phyloP scores from a whole-genome alignment of 2,888 invertebrate species.

The Mimas tiliae region DNA sequence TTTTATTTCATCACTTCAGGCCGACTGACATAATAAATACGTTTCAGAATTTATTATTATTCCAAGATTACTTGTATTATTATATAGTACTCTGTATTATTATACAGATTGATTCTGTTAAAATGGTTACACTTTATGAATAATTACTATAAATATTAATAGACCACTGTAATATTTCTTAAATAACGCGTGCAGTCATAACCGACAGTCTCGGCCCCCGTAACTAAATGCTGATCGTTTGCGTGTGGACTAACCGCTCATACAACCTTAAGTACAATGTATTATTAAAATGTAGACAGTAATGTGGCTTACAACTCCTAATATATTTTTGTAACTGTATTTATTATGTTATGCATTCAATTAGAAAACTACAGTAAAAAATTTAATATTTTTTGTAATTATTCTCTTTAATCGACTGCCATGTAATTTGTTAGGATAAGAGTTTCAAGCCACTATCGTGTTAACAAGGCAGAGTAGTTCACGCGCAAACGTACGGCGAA shows the following conservation, averaged over 20 bases:
- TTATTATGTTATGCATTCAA: background rate
- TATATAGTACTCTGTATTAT: too few species aligned
- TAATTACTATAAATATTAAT: background rate
- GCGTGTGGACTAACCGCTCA: background rate
- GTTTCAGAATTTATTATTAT: background rate
- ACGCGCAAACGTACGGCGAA: conserved; percentile 32
- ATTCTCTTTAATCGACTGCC: background rate
- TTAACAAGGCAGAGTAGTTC: conserved; percentile 1
- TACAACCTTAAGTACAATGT: conserved; percentile 19
- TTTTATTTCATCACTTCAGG: background rate
- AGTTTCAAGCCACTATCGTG: conserved; percentile 5
- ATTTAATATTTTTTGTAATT: background rate
- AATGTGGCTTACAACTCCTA: background rate
- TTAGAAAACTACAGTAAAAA: too few species aligned
- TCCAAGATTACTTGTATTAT: too few species aligned
- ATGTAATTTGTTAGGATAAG: background rate
- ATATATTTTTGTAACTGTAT: background rate
- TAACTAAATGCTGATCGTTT: conserved; percentile 29
- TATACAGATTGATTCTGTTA: background rate
- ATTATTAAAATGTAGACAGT: conserved; percentile 7
- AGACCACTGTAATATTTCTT: background rate
- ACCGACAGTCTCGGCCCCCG: conserved; percentile 13
- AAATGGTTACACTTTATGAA: background rate
- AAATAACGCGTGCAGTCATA: conserved; percentile 2
- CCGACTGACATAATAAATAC: background rate